Conservation (phyloP, 2,888 invertebrate genomes). For the Hemithea aestivaria region DNA sequence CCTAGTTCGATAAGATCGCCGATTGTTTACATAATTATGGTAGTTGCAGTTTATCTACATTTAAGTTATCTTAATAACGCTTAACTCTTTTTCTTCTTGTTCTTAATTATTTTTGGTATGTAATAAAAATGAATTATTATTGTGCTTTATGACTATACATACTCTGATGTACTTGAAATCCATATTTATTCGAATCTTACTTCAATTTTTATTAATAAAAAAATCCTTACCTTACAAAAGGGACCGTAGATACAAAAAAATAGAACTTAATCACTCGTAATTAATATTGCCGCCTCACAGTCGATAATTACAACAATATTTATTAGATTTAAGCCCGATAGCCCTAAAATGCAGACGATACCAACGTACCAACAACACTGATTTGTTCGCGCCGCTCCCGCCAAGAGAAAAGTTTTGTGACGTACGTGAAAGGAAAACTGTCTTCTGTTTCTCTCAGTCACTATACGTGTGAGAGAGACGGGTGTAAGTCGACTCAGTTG, state of each 20-base stretch:
- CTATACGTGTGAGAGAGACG: slow-evolving; percentile 42
- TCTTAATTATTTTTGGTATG: too few relatives aligned
- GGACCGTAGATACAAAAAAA: slow-evolving; percentile 35
- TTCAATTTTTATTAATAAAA: too few relatives aligned
- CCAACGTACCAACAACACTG: slow-evolving; percentile 64
- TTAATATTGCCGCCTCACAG: slow-evolving; percentile 37
- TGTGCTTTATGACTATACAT: too few relatives aligned
- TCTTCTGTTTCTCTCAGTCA: slow-evolving; percentile 48
- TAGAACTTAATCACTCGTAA: slow-evolving; percentile 27
- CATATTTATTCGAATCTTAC: too few relatives aligned
- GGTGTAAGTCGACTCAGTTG: slow-evolving; percentile 61
- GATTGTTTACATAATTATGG: too few relatives aligned
- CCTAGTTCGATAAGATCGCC: too few relatives aligned
- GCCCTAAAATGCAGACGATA: slow-evolving; percentile 63
- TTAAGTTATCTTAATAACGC: too few relatives aligned
- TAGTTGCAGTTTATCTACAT: too few relatives aligned
- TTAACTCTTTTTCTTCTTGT: too few relatives aligned
- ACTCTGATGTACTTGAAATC: too few relatives aligned
- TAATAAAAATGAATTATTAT: too few relatives aligned
- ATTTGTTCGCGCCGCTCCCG: slow-evolving; percentile 50
- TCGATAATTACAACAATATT: slow-evolving; percentile 52
- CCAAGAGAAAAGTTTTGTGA: slow-evolving; percentile 71
- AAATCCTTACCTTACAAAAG: too few relatives aligned
- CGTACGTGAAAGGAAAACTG: slow-evolving; percentile 74
- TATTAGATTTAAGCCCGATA: slow-evolving; percentile 33